Percentiles rank a stretch among this genome's conserved stretches.
Evolutionary conservation across 2,113 vertebrate genomes (phyloP).

Genomic region (Cygnus atratus): DNA sequence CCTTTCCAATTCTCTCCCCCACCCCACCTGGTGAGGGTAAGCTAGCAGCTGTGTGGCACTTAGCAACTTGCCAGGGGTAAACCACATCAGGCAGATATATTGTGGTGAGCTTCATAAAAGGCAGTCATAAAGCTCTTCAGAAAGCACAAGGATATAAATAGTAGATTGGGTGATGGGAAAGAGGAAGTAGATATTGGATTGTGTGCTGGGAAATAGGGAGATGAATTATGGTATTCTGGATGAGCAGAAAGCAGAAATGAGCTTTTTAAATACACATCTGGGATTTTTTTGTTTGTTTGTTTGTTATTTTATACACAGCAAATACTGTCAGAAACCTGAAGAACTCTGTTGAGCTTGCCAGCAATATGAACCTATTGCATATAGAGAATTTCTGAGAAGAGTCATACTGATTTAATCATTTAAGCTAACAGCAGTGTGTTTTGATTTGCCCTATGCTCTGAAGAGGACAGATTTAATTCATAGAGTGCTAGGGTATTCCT

Average conservation of each 20-base stretch:
- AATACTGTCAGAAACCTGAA: neutral
- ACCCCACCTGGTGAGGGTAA: too few relatives aligned
- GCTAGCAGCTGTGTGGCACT: too few relatives aligned
- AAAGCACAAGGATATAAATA: neutral
- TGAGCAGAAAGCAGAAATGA: neutral
- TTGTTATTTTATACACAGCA: neutral
- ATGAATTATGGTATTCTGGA: neutral
- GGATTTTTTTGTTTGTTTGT: neutral
- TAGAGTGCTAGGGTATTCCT: neutral
- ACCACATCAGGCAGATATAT: neutral
- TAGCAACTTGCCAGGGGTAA: too few relatives aligned
- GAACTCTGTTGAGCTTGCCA: neutral
- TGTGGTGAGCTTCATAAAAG: neutral
- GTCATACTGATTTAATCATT: neutral
- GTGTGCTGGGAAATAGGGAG: neutral
- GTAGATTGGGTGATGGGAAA: neutral
- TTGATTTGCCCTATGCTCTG: neutral
- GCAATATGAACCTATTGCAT: fast-evolving
- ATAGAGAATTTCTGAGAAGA: neutral
- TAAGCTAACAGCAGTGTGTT: neutral
- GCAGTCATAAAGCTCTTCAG: neutral
- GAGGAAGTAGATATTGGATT: neutral
- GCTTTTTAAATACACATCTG: neutral
- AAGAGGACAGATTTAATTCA: neutral
- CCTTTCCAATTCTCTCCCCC: too few relatives aligned